Evolutionary conservation across 2,797 vertebrate genomes (phyloP).

Genomic region (Galago senegalensis): DNA sequence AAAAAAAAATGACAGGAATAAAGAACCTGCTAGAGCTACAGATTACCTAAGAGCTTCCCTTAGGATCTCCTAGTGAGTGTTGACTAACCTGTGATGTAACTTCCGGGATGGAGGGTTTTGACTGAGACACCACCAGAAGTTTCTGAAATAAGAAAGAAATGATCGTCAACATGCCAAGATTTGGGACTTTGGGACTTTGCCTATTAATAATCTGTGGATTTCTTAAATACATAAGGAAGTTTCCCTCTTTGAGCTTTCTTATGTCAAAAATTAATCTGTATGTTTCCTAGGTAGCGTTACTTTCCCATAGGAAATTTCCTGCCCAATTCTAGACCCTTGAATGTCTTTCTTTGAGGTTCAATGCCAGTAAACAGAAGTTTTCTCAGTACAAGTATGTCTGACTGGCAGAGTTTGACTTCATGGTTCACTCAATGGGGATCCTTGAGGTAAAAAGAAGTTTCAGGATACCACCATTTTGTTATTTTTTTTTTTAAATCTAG

Average conservation of each 20-base stretch:
- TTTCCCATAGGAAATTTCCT: neutral
- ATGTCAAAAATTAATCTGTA: neutral
- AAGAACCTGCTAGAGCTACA: neutral
- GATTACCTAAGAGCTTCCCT: too few species aligned
- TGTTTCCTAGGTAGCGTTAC: neutral
- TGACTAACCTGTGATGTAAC: neutral
- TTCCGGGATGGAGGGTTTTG: neutral
- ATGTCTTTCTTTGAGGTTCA: neutral
- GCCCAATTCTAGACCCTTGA: neutral
- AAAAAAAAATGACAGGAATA: too few species aligned
- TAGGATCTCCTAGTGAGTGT: too few species aligned
- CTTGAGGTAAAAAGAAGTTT: neutral
- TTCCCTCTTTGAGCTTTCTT: neutral
- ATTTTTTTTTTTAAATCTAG: neutral
- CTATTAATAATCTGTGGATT: neutral
- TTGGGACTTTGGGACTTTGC: neutral
- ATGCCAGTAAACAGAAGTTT: neutral
- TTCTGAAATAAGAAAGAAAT: neutral
- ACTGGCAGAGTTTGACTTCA: too few species aligned
- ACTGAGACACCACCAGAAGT: neutral
- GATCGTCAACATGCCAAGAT: neutral
- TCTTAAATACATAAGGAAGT: neutral
- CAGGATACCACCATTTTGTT: neutral
- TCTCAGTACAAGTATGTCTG: neutral
- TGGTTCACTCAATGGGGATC: neutral